A percentile compares a stretch with the other conserved stretches of the same genome.
Evolutionary conservation across 2,797 vertebrate genomes (phyloP).

Genomic region (Coregonus ussuriensis): DNA sequence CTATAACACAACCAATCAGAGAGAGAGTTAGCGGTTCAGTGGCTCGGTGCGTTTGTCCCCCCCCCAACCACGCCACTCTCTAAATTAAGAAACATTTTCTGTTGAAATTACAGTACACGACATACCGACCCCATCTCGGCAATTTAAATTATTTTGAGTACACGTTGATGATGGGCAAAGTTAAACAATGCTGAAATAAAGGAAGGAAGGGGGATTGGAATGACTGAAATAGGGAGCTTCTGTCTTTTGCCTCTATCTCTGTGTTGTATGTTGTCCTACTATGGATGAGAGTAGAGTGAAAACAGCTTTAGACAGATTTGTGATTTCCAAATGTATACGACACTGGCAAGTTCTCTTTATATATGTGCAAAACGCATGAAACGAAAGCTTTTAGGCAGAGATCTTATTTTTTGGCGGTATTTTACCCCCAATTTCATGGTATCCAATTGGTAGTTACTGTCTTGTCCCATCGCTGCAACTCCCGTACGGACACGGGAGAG

Average conservation of each 20-base stretch:
- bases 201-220: slow-evolving; percentile 14
- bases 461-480: too few relatives aligned
- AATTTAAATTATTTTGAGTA: slow-evolving; percentile 71
- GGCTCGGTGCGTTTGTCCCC: slow-evolving; percentile 67
- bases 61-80: slow-evolving; percentile 74
- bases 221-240: not conserved
- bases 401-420: not conserved
- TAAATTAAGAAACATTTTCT: slow-evolving; percentile 80
- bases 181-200: slow-evolving; percentile 60
- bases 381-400: not conserved
- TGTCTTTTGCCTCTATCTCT: slow-evolving; percentile 24
- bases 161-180: slow-evolving; percentile 65
- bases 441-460: too few relatives aligned
- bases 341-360: too few relatives aligned
- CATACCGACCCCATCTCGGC: slow-evolving; percentile 75
- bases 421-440: too few relatives aligned
- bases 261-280: slow-evolving; percentile 15
- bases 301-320: not conserved
- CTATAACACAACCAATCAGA: slow-evolving; percentile 71
- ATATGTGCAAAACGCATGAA: not conserved
- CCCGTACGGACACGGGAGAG: too few relatives aligned
- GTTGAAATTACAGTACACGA: slow-evolving; percentile 78
- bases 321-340: too few relatives aligned
- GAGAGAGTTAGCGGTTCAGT: slow-evolving; percentile 48
- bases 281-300: slow-evolving; percentile 14